Evolutionary conservation across 2,797 vertebrate genomes (phyloP).

Genomic region (Coendou prehensilis): DNA sequence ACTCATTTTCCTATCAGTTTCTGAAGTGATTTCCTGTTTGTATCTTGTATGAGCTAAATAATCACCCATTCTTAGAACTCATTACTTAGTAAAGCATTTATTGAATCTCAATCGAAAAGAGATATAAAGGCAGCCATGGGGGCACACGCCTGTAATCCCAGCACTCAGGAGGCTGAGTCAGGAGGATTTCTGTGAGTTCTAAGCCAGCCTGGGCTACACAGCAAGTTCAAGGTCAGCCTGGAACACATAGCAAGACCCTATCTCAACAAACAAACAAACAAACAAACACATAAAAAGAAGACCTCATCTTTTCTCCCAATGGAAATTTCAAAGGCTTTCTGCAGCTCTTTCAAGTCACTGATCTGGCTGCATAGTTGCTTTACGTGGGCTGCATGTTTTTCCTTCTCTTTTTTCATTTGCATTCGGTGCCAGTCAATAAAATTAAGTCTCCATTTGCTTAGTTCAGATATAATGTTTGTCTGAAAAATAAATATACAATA

Average conservation of each 20-base stretch:
- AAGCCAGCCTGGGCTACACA: not conserved
- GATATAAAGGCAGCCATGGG: constrained; percentile 1
- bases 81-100: constrained; percentile 52
- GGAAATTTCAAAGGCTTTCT: constrained; percentile 94
- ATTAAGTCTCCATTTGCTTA: constrained; percentile 95
- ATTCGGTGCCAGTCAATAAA: constrained; percentile 94
- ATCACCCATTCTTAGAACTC: not conserved
- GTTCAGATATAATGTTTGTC: constrained; percentile 95
- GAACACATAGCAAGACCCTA: not conserved
- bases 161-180: not conserved
- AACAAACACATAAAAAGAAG: constrained; percentile 20
- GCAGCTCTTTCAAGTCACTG: constrained; percentile 92
- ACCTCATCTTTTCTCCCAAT: constrained; percentile 97
- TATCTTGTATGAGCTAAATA: not conserved
- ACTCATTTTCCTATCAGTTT: constrained; percentile 25
- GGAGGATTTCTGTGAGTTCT: not conserved
- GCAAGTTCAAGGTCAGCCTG: not conserved
- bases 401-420: constrained; percentile 94
- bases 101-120: constrained; percentile 50
- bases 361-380: constrained; percentile 91
- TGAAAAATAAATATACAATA: constrained; percentile 84
- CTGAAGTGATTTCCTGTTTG: constrained; percentile 27
- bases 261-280: not conserved
- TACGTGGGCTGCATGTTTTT: constrained; percentile 89
- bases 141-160: not conserved